Evolutionary conservation across 2,113 vertebrate genomes (phyloP), one percentile per base, ranked within the genome.

Genomic region (Catagonus wagneri): DNA sequence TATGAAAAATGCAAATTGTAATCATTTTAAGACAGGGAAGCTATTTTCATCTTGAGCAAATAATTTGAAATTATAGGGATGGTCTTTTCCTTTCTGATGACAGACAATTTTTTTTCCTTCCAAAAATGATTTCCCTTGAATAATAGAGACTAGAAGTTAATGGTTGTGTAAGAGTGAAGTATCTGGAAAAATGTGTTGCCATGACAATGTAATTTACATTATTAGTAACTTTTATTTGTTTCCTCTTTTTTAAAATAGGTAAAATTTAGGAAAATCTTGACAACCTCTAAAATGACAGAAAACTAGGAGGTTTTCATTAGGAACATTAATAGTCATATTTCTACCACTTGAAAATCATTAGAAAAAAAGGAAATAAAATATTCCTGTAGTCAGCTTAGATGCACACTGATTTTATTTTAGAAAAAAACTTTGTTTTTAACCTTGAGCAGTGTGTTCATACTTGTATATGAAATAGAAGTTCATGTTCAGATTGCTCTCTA

Each of bases 81-180:
- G 52, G 44, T 60, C 96, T 98, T 98, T 94, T 97, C 97, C 94
- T 96, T 98, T 98, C 95, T 93, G 94, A 81, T 98, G 98, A 98
- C 97, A 98, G 97, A 60, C 79, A 97, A 97, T 52, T 98, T 97
- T 98, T 97, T 96, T 96, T 68, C 17, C 94, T 96, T 96, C 60
- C 0, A 0, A 98, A 97, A 98, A 97, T 98, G 97, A 98, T 98
- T 98, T 98, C 80, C 78, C 72, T 97, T 98, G 98, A 98, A 98
- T 98, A 98, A 98, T 98, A 98, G 89, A 96, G 93, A 97, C 96
- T 95, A 96, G 25, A 76, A 94, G 98, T 98, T 98, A 98, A 98
- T 98, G 96, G 89, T 93, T 95, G 61, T 89, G 85, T 94, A 96
- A 97, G 94, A 96, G 75, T 34, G 96, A 72, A 98, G 75, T 90